Conservation (phyloP, 2,888 invertebrate genomes). For the Stenotaenia linearis region DNA sequence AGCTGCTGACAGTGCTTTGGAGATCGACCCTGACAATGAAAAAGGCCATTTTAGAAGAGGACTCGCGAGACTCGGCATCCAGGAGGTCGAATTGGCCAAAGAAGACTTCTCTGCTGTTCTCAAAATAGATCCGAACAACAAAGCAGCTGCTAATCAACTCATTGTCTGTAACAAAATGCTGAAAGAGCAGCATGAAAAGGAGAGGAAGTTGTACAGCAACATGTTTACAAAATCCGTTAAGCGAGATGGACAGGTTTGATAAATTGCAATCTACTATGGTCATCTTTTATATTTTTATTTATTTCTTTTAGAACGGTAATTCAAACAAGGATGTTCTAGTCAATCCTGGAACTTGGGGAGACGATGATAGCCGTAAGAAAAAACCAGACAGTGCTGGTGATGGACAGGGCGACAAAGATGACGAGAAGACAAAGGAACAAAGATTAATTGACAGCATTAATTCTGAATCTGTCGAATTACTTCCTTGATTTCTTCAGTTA, state of each 20-base stretch:
- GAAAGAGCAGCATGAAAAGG: constrained; percentile 68
- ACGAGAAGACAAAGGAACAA: background rate
- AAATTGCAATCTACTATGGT: too few relatives aligned
- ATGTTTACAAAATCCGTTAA: constrained; percentile 87
- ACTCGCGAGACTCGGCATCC: constrained; percentile 57
- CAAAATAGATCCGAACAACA: constrained; percentile 75
- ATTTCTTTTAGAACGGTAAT: background rate
- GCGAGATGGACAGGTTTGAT: constrained; percentile 36
- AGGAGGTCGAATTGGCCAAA: constrained; percentile 70
- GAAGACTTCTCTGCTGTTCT: constrained; percentile 71
- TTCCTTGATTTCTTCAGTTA: too few relatives aligned
- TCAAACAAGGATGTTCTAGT: constrained; percentile 57
- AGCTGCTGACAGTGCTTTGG: constrained; percentile 70
- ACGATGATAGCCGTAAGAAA: constrained; percentile 16
- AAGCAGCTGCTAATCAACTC: constrained; percentile 75
- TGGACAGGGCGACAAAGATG: background rate
- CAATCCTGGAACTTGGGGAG: constrained; percentile 42
- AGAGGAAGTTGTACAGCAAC: constrained; percentile 82
- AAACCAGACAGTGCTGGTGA: background rate
- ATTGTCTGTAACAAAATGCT: constrained; percentile 63
- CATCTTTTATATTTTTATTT: too few relatives aligned
- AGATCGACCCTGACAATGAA: constrained; percentile 66
- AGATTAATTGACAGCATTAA: background rate
- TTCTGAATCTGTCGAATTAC: too few relatives aligned
- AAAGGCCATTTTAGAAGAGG: constrained; percentile 88